Evolutionary conservation across 1,140 invertebrate species (phyloP), one percentile per base, ranked within the genome.

Genomic region (Anastrepha ludens): DNA sequence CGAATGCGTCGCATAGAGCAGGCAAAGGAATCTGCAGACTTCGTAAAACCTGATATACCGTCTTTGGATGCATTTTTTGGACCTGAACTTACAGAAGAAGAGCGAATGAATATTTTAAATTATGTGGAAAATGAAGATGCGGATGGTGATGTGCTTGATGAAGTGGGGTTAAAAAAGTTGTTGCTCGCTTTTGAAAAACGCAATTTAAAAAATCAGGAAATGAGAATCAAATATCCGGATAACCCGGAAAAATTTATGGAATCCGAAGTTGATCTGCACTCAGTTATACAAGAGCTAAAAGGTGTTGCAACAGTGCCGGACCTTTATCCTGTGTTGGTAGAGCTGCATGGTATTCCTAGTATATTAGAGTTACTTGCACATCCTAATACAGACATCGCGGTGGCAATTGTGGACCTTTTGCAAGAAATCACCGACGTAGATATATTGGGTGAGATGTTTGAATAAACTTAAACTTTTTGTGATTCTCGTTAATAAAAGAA

Each of bases 211-310:
- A 99, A 99, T 93, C 97, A 99, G 93, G 99, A 99, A 94, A 98
- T 99, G 96, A 95, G 99, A 90, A 99, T 99, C 0, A 99, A 99
- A 94, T 99, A 98, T 94, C 97, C 98, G 3, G 99, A 99, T 93
- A 96, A 97, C 90, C 98, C 99, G 64, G 98, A 99, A 92, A 99
- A 99, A 93, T 99, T 99, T 94, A 99, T 99, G 98, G 99, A 99
- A 90, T 99, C 98, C 85, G 99, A 99, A 95, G 94, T 99, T 13
- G 98, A 99, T 94, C 94, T 99, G 67, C 97, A 99, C 94, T 97
- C 98, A 90, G 96, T 96, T 2, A 95, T 99, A 88, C 96, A 99
- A 94, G 98, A 99, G 92, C 95, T 99, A 91, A 98, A 99, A 94
- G 96, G 97, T 13, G 94, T 99, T 39, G 97, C 98, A 8, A 99